phyloP scores from a whole-genome alignment of 2,797 vertebrate species.

The Oophaga sylvatica region DNA sequence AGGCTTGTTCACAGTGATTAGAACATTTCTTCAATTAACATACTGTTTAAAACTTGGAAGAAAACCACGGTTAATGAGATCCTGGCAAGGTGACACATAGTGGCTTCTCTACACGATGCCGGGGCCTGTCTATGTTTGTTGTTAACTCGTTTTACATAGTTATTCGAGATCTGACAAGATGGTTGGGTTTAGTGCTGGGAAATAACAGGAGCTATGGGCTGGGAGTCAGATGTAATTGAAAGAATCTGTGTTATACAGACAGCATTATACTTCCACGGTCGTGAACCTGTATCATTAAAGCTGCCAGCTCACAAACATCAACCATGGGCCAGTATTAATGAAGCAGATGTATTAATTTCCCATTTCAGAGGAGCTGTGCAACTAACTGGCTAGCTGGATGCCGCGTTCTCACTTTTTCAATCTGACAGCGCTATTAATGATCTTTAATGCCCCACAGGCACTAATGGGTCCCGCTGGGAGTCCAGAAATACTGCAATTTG shows the following conservation, averaged over 20 bases:
- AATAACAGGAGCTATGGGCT: slow-evolving; percentile 61
- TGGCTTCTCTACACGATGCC: slow-evolving; percentile 67
- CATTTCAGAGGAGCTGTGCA: slow-evolving; percentile 91
- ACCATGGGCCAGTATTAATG: slow-evolving; percentile 88
- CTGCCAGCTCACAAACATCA: slow-evolving; percentile 91
- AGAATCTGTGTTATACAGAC: slow-evolving; percentile 86
- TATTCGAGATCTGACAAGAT: slow-evolving; percentile 79
- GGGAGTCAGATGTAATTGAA: slow-evolving; percentile 81
- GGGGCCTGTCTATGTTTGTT: slow-evolving; percentile 63
- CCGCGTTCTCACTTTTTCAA: slow-evolving; percentile 72
- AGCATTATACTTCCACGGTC: slow-evolving; percentile 80
- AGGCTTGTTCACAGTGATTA: slow-evolving; percentile 82
- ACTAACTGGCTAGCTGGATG: slow-evolving; percentile 76
- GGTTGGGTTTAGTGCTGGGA: slow-evolving; percentile 65
- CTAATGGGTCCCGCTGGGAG: slow-evolving; percentile 98
- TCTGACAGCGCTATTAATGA: slow-evolving; percentile 99
- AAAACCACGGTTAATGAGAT: slow-evolving; percentile 75
- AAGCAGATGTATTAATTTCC: slow-evolving; percentile 97
- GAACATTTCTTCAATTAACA: slow-evolving; percentile 86
- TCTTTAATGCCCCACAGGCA: slow-evolving; percentile 99
- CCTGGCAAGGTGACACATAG: slow-evolving; percentile 72
- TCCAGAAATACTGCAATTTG: slow-evolving; percentile 97
- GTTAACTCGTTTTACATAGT: slow-evolving; percentile 76
- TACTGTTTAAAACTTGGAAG: slow-evolving; percentile 77
- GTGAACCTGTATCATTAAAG: slow-evolving; percentile 91